A percentile compares a stretch with the other conserved stretches of the same genome.
Conservation (phyloP, 2,888 invertebrate species). For the Nezara viridula region DNA sequence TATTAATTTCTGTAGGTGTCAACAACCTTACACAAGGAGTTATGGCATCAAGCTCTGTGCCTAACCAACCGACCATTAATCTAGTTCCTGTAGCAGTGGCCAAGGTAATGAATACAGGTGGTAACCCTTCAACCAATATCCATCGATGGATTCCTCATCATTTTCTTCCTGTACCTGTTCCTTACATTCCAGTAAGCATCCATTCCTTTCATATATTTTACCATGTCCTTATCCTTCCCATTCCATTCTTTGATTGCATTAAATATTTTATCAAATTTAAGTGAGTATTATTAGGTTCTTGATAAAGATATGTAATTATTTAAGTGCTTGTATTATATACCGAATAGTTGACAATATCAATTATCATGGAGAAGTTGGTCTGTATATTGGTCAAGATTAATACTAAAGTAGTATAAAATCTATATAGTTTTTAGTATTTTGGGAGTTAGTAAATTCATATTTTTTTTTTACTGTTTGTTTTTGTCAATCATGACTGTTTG, state of each 20-base stretch:
- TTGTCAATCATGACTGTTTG: too few relatives aligned
- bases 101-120: slow-evolving; percentile 5
- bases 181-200: slow-evolving; percentile 32
- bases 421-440: too few relatives aligned
- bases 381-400: too few relatives aligned
- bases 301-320: background rate
- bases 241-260: too few relatives aligned
- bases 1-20: slow-evolving; percentile 56
- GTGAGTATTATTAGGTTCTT: background rate
- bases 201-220: background rate
- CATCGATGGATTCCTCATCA: slow-evolving; percentile 20
- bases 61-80: slow-evolving; percentile 63
- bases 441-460: too few relatives aligned
- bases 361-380: too few relatives aligned
- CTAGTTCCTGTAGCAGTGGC: slow-evolving; percentile 52
- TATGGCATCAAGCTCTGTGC: slow-evolving; percentile 67
- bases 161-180: slow-evolving; percentile 1
- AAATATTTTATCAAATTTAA: background rate
- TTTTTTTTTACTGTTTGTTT: too few relatives aligned
- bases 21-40: slow-evolving; percentile 65
- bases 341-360: too few relatives aligned
- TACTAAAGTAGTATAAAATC: too few relatives aligned
- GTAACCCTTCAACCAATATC: background rate
- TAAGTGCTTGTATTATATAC: too few relatives aligned
- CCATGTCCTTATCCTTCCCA: background rate